Evolutionary conservation across 2,113 vertebrate species (phyloP).

Genomic region (Lampris megalopsis): DNA sequence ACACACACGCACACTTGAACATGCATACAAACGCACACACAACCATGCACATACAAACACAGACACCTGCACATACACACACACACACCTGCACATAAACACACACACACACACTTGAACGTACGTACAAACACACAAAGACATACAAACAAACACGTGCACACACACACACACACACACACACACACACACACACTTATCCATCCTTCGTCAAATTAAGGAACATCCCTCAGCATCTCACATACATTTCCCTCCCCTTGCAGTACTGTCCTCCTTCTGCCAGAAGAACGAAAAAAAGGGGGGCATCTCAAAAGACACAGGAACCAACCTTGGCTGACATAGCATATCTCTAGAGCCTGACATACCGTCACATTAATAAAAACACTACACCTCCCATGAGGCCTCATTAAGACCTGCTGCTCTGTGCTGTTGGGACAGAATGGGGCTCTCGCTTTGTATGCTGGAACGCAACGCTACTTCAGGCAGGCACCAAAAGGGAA

Average conservation of each 20-base stretch:
- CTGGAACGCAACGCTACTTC: conserved; percentile 30
- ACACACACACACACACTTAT: background rate
- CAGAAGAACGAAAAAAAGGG: conserved; percentile 4
- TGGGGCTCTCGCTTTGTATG: conserved; percentile 30
- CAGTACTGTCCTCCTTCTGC: conserved; percentile 18
- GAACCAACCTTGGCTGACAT: conserved; percentile 41
- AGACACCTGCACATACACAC: too few species aligned
- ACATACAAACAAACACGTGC: conserved; percentile 17
- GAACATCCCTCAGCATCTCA: conserved; percentile 1
- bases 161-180: conserved; percentile 6
- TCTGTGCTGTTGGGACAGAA: conserved; percentile 45
- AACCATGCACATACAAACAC: too few species aligned
- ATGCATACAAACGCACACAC: too few species aligned
- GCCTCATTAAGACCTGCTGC: conserved; percentile 61
- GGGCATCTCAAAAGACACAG: conserved; percentile 16
- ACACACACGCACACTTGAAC: too few species aligned
- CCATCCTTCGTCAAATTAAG: background rate
- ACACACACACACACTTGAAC: too few species aligned
- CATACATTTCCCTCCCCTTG: conserved; percentile 9
- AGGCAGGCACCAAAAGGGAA: background rate
- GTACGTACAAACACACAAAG: background rate
- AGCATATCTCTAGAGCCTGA: conserved; percentile 38
- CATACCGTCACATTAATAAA: conserved; percentile 47
- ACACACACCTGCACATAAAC: too few species aligned
- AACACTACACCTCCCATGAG: conserved; percentile 57